A percentile compares a stretch with the other conserved stretches of the same genome.
These are phyloP conservation scores for Bathynomus jamesi DNA, from an alignment of 1,140 invertebrate species.

Conservation along the genomic window DNA sequence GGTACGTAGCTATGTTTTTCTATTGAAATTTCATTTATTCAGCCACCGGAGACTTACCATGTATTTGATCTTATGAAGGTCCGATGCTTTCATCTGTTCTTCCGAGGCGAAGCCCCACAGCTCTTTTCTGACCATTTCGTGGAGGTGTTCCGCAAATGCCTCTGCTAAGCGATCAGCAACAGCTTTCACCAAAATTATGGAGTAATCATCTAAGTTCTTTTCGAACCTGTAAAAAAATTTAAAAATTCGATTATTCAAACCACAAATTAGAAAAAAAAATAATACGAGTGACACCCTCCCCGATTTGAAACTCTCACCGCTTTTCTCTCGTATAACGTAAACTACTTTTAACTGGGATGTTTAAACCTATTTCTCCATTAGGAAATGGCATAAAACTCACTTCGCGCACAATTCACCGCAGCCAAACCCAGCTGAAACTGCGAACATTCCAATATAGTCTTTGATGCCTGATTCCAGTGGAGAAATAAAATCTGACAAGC, in stretches of 20 bases:
- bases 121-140: constrained; percentile 49
- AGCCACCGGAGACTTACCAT: too few species aligned
- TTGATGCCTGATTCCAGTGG: constrained; percentile 45
- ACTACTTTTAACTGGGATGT: too few species aligned
- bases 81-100: constrained; percentile 47
- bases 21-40: constrained; percentile 2
- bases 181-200: constrained; percentile 55
- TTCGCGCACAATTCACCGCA: constrained; percentile 47
- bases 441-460: constrained; percentile 57
- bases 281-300: too few species aligned
- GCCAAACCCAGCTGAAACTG: constrained; percentile 52
- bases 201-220: constrained; percentile 52
- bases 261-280: too few species aligned
- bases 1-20: not conserved
- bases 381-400: constrained; percentile 39
- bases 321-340: too few species aligned
- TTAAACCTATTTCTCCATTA: not conserved
- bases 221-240: constrained; percentile 45
- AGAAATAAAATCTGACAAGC: constrained; percentile 56
- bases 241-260: too few species aligned
- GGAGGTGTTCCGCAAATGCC: constrained; percentile 56
- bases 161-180: constrained; percentile 55
- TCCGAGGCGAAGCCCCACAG: constrained; percentile 51
- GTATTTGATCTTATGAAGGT: constrained; percentile 52
- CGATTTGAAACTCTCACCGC: too few species aligned